phyloP scores from a whole-genome alignment of 2,113 vertebrate genomes.

The Centropristis striata region DNA sequence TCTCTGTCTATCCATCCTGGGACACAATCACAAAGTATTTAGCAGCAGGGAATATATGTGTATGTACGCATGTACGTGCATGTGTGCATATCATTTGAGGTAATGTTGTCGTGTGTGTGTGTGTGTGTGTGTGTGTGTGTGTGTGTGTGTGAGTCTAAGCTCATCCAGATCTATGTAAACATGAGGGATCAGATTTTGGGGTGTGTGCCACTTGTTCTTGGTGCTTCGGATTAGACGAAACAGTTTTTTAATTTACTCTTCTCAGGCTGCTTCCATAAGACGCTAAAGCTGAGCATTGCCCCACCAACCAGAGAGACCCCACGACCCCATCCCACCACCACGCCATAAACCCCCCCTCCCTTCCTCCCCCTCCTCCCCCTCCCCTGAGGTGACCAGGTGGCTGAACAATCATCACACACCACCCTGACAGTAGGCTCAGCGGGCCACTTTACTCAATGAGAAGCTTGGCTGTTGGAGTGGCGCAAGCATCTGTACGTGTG shows the following conservation, averaged over 20 bases:
- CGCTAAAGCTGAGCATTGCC: constrained; percentile 46
- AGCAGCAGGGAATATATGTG: constrained; percentile 45
- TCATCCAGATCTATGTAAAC: constrained; percentile 72
- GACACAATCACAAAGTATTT: constrained; percentile 67
- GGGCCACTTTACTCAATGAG: constrained; percentile 78
- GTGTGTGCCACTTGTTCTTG: constrained; percentile 78
- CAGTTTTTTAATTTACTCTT: constrained; percentile 82
- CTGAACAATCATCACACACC: constrained; percentile 65
- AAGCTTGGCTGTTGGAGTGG: constrained; percentile 31
- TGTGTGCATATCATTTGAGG: constrained; percentile 39
- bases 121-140: constrained; percentile 40
- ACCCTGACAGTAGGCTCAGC: constrained; percentile 61
- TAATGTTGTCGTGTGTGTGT: constrained; percentile 39
- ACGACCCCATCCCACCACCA: neutral
- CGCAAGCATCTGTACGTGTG: constrained; percentile 17
- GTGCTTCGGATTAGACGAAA: constrained; percentile 75
- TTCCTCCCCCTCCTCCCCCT: constrained; percentile 22
- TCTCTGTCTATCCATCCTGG: constrained; percentile 19
- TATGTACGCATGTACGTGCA: constrained; percentile 9
- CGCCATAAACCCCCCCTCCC: neutral
- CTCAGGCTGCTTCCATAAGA: constrained; percentile 69
- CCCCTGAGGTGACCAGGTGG: constrained; percentile 65
- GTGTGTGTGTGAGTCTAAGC: constrained; percentile 63
- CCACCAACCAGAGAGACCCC: neutral
- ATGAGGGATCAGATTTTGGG: constrained; percentile 76